A percentile compares a stretch with the other conserved stretches of the same genome.
Conservation (phyloP, 2,888 invertebrate genomes). For the Asteroscopus sphinx region DNA sequence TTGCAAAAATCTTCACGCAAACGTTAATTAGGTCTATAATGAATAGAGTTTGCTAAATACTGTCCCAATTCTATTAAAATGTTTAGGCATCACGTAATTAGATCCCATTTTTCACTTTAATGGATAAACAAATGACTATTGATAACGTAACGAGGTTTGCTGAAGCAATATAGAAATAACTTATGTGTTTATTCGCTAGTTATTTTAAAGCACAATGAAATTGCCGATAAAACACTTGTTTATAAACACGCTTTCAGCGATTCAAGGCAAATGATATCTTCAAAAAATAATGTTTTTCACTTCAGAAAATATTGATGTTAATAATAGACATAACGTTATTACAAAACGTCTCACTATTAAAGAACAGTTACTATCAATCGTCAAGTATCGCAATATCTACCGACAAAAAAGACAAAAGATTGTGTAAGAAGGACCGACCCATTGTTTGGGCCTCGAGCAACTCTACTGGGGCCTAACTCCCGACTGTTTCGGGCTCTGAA, state of each 20-base stretch:
- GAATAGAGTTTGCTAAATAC: conserved; percentile 19
- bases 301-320: conserved; percentile 10
- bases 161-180: conserved; percentile 23
- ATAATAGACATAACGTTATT: conserved; percentile 26
- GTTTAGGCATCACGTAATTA: conserved; percentile 20
- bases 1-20: conserved; percentile 58
- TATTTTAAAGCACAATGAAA: conserved; percentile 3
- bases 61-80: conserved; percentile 20
- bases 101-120: conserved; percentile 7
- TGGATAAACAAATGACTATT: conserved; percentile 22
- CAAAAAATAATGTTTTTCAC: conserved; percentile 9
- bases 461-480: too few species aligned
- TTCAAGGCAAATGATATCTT: conserved; percentile 3
- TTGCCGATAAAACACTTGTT: conserved; percentile 17
- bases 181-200: conserved; percentile 15
- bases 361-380: conserved; percentile 64
- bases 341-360: conserved; percentile 57
- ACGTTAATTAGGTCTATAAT: conserved; percentile 46
- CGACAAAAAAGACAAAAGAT: conserved; percentile 69
- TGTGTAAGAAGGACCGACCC: conserved; percentile 65
- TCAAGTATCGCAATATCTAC: conserved; percentile 52
- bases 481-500: too few species aligned
- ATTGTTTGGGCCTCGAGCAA: conserved; percentile 61
- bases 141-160: conserved; percentile 19
- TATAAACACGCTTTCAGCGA: conserved; percentile 1